Evolutionary conservation across 2,113 vertebrate species (phyloP), one percentile per base, ranked within the genome.

Genomic region (Alligator mississippiensis): DNA sequence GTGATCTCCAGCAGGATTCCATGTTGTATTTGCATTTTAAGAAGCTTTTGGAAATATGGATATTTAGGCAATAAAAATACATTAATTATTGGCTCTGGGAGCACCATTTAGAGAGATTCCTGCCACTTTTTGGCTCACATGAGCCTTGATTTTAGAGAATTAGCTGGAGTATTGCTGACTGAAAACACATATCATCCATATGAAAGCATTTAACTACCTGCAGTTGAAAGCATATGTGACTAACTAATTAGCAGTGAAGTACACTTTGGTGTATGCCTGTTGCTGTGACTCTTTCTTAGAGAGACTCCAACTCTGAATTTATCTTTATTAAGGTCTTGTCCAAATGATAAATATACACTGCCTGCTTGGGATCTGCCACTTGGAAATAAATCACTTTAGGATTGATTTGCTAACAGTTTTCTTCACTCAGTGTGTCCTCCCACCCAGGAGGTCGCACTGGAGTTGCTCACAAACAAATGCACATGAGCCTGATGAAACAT

Each of bases 301-400:
- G 94, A 87, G 96, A 86, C 88, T 97, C 96, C 84, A 70, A 95
- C 97, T 96, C 95, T 7, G 7, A 98, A 98, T 98, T 98, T 98
- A 96, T 98, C 98, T 98, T 98, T 98, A 98, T 98, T 98, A 98
- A 98, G 97, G 96, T 93, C 97, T 98, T 98, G 98, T 98, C 98
- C 96, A 96, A 97, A 98, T 98, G 98, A 98, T 98, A 98, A 98
- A 98, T 98, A 97, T 92, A 95, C 4, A 83, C 94, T 98, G 97
- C 95, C 94, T 97, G 74, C 92, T 97, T 97, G 97, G 95, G 97
- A 96, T 97, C 97, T 98, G 97, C 96, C 97, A 96, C 93, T 97
- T 97, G 97, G 96, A 98, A 98, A 98, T 98, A 97, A 98, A 98
- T 98, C 97, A 98, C 97, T 98, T 98, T 97, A 98, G 97, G 97